These are phyloP conservation scores for Serinus canaria DNA, from an alignment of 2,113 vertebrate genomes.

Conservation along the genomic window DNA sequence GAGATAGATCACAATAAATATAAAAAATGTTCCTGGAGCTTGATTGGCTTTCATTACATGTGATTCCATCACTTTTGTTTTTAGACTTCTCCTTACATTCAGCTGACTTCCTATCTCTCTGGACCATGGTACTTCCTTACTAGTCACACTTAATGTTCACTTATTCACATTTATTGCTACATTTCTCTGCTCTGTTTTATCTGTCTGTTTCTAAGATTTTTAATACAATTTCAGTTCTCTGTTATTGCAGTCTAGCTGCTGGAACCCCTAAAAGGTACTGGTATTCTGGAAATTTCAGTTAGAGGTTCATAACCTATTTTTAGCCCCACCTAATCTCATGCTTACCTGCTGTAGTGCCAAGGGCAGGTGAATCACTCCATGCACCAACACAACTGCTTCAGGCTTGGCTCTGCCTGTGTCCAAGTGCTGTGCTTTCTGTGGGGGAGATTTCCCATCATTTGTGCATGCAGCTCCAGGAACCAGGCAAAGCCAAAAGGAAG, in stretches of 20 bases:
- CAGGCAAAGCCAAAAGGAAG: background rate
- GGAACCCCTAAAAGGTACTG: background rate
- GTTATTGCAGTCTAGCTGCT: background rate
- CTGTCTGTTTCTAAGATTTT: background rate
- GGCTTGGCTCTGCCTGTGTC: background rate
- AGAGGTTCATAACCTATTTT: background rate
- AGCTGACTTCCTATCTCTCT: background rate
- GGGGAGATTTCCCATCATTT: background rate
- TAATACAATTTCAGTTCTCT: background rate
- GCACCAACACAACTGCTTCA: background rate
- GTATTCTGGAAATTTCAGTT: background rate
- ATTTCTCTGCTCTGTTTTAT: background rate
- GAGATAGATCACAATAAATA: background rate
- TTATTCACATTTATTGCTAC: background rate
- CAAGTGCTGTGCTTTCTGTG: background rate
- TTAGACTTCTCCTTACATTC: background rate
- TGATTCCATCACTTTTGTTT: background rate
- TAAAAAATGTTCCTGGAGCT: background rate
- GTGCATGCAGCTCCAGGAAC: background rate
- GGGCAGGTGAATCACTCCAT: background rate
- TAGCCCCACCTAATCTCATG: background rate
- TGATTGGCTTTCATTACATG: rapidly evolving
- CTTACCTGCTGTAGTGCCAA: rapidly evolving
- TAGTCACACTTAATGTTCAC: background rate
- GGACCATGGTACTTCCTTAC: background rate